Percentiles rank a stretch among this genome's conserved stretches.
Conservation (phyloP, 1,140 invertebrate species). For the Cardiocondyla obscurior region DNA sequence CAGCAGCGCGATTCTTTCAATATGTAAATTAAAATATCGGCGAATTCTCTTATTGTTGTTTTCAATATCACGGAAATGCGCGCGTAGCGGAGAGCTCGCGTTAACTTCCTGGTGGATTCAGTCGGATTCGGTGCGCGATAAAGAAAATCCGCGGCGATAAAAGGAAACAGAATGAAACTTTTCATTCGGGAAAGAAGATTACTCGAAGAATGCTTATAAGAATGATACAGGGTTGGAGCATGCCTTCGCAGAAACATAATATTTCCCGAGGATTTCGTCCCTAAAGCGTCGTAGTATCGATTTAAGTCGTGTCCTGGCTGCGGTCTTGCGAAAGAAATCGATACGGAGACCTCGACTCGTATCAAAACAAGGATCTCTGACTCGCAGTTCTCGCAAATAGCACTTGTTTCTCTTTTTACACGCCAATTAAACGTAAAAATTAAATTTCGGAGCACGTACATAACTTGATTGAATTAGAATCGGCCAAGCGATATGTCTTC, state of each 20-base stretch:
- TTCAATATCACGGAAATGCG: background rate
- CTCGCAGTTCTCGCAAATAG: background rate
- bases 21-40: constrained; percentile 2
- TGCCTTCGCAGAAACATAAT: background rate
- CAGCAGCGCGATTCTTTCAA: background rate
- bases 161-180: constrained; percentile 16
- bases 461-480: constrained; percentile 25
- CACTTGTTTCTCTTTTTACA: background rate
- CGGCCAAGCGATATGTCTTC: constrained; percentile 2
- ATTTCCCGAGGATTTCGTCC: constrained; percentile 5
- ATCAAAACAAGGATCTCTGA: constrained; percentile 17
- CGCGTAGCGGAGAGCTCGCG: background rate
- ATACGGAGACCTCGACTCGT: constrained; percentile 1
- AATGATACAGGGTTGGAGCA: constrained; percentile 10
- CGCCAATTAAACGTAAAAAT: constrained; percentile 19
- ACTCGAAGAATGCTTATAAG: background rate
- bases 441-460: constrained; percentile 7
- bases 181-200: background rate
- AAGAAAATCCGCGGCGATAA: background rate
- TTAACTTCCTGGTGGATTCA: background rate
- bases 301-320: background rate
- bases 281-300: background rate
- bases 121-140: background rate
- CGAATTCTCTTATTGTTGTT: background rate
- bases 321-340: constrained; percentile 7